Base-by-base conservation (phyloP, 2,113 vertebrate species). In the Ascaphus truei region DNA sequence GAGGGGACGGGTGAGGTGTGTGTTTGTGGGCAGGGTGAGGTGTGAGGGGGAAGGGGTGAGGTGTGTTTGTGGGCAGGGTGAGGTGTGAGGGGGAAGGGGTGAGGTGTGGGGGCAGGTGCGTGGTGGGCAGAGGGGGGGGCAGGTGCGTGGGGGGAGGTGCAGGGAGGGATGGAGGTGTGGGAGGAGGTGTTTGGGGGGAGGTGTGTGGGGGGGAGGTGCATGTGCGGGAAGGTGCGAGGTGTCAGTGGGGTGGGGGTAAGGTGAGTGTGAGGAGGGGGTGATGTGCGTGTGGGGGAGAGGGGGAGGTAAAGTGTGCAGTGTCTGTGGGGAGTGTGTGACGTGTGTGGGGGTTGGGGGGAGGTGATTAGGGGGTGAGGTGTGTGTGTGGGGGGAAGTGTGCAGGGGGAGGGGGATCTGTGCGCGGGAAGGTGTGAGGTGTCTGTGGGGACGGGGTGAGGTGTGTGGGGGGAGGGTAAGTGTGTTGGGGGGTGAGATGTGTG, bases 71-170 rank as follows among this genome's bases (percentile, higher is more conserved):
- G 3, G 15, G 3, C 39, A 16, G 18, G 15, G 3, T 16, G n/a
- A 43, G 39, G 39, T 16, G 15, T 36, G 12, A 13, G 6, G 20
- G 22, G 22, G n/a, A 7, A 18, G 33, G 33, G 10, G 27, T 16
- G 15, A 16, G 22, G 16, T 2, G n/a, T 22, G 3, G 23, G 23
- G 3, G 48, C 12, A 18, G 3, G 23, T 16, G 18, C 10, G 36
- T 23, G n/a, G 23, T n/a, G 1, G 1, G 58, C 2, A 1, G 1
- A 2, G 1, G 2, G 52, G 12, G 3, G 47, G 55, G 61, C 1
- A 9, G 23, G 1, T 13, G 1, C 0, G 31, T 26, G 0, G 18
- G n/a, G n/a, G n/a, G n/a, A n/a, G n/a, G n/a, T n/a, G n/a, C 1
- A 36, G 3, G 9, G 2, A 7, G 26, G 1, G 11, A 6, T 7